Percentiles rank a stretch among this genome's conserved stretches.
phyloP scores from a whole-genome alignment of 1,140 invertebrate genomes.

The Trissolcus basalis region DNA sequence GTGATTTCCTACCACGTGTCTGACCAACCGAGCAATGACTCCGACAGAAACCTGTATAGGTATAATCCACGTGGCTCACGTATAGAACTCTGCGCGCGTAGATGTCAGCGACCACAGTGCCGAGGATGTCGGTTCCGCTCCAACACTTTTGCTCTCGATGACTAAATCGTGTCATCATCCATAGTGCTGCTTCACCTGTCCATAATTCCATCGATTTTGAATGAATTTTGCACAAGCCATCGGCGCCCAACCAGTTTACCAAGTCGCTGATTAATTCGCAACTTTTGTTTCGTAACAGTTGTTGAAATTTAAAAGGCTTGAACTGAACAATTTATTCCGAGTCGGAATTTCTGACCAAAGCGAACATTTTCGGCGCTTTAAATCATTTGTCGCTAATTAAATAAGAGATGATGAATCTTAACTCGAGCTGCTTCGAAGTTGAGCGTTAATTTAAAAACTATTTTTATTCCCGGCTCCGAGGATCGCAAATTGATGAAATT shows the following conservation, averaged over 20 bases:
- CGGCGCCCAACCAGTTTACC: too few species aligned
- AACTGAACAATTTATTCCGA: too few species aligned
- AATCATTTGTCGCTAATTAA: too few species aligned
- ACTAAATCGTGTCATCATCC: conserved; percentile 33
- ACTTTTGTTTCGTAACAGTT: too few species aligned
- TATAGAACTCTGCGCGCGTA: conserved; percentile 32
- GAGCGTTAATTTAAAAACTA: too few species aligned
- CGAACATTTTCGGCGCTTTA: too few species aligned
- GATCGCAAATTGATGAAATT: too few species aligned
- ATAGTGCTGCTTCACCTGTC: conserved; percentile 16
- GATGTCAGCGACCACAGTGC: conserved; percentile 25
- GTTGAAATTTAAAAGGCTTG: too few species aligned
- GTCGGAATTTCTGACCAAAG: too few species aligned
- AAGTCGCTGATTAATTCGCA: conserved; percentile 14
- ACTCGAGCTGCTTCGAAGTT: too few species aligned
- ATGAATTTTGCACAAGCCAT: conserved; percentile 16
- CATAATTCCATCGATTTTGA: conserved; percentile 32
- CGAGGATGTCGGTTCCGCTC: conserved; percentile 39
- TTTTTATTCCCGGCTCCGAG: too few species aligned
- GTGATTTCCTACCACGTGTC: conserved; percentile 59
- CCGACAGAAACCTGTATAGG: conserved; percentile 58
- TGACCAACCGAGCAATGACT: conserved; percentile 50
- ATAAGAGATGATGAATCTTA: too few species aligned
- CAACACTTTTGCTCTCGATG: conserved; percentile 41
- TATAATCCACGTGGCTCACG: conserved; percentile 59